Evolutionary conservation across 1,140 invertebrate species (phyloP).

Genomic region (Lepidurus couesii): DNA sequence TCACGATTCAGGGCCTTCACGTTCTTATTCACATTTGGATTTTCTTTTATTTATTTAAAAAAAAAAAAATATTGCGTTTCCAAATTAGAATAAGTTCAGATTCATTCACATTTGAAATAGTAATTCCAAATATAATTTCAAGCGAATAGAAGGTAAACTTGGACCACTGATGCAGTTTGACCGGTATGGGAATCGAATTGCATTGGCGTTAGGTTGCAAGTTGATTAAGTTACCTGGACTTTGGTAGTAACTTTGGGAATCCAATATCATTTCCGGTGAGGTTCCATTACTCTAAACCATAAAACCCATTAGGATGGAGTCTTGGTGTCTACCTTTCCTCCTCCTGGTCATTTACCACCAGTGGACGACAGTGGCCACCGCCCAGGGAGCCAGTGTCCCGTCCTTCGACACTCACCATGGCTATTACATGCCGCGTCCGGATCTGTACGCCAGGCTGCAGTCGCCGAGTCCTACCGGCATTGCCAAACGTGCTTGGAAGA

Average conservation of each 20-base stretch:
- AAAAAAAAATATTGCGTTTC: too few relatives aligned
- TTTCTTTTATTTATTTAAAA: too few relatives aligned
- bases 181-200: not conserved
- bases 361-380: not conserved
- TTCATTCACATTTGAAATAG: too few relatives aligned
- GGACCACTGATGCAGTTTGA: not conserved
- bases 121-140: not conserved
- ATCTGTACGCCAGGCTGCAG: not conserved
- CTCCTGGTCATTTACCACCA: not conserved
- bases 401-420: not conserved
- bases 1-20: not conserved
- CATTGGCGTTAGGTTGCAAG: not conserved
- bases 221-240: not conserved
- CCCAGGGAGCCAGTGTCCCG: not conserved
- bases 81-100: too few relatives aligned
- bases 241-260: not conserved
- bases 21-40: not conserved
- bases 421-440: not conserved
- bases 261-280: not conserved
- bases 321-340: constrained; percentile 10
- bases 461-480: not conserved
- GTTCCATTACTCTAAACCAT: not conserved
- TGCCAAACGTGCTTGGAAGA: constrained; percentile 19
- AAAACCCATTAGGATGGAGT: constrained; percentile 3
- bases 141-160: not conserved